Evolutionary conservation across 2,797 vertebrate species (phyloP), one percentile per base, ranked within the genome.

Genomic region (Semotilus atromaculatus): DNA sequence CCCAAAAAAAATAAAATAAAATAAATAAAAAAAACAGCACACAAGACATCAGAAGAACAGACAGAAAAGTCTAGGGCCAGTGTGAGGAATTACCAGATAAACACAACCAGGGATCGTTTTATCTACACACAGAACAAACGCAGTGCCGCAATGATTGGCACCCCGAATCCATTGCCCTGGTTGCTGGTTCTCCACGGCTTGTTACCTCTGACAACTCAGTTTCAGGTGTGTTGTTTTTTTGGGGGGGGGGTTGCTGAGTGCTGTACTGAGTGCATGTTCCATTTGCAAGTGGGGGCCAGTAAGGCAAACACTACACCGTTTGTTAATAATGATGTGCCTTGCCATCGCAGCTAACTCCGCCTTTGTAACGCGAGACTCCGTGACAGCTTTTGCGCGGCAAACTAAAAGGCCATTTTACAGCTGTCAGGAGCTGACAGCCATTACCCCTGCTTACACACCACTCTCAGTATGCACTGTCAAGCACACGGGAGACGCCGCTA

Each of bases 391-490:
- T 26, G 89, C 84, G 75, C 72, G 23, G 76, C 85, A 73, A 91
- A 90, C 89, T 90, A 89, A 90, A 90, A 91, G 90, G 89, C 88
- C 90, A 88, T 90, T 92, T 92, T 91, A 88, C 87, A 91, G 89
- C 89, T 91, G 90, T 92, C 91, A 96, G 94, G 92, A 92, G 94
- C 94, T 96, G 96, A 96, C 95, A 96, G 95, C 95, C 95, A 96
- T 96, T 95, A 96, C 95, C 95, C 95, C 94, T 75, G 80, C 95
- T 96, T 96, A 86, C 95, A 96, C 96, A 96, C 95, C 94, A 94
- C 94, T 96, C 95, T 96, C 95, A 94, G 93, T 93, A 72, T 78
- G 85, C 94, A 86, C 94, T 96, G 96, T 96, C 96, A 96, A 95
- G 93, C 94, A 93, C 94, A 92, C 93, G 93, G 93, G 92, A 93